Evolutionary conservation across 2,888 invertebrate species (phyloP), one percentile per base, ranked within the genome.

Genomic region (Andrena bicolor): DNA sequence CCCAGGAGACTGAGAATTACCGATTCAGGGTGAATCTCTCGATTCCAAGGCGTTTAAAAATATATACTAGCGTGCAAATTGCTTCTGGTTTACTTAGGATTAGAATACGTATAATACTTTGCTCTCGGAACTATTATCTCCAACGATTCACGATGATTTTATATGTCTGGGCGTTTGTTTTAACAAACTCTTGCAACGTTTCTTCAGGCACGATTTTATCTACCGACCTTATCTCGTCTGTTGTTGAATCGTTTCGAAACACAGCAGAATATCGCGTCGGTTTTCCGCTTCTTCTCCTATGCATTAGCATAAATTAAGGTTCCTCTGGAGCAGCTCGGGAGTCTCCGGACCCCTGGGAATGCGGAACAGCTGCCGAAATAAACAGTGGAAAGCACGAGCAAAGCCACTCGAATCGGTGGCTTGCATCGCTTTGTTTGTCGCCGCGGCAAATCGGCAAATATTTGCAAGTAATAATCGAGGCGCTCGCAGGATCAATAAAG

Each of bases 381-480:
- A 80, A 76, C 56, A 81, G 30, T 8, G 65, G 49, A 61, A 65
- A 49, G 63, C 72, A 58, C 26, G 65, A 53, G 35, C 28, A 56
- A 81, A 83, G 82, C 64, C 69, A 41, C 68, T 72, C 63, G 53
- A 53, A 73, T 76, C 76, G 74, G 1, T 32, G 65, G 41, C 60
- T 58, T 61, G 64, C 56, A 68, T 53, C 74, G 70, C 10, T 68
- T 20, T 82, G 78, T 75, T 83, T 78, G 74, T 71, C 69, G 63
- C 71, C 32, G 58, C 41, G 58, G 74, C 20, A 72, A 78, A 82
- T 75, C 74, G 74, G 78, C 71, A 83, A 83, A 83, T 82, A 83
- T 83, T 83, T 82, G 60, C 83, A 75, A 83, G 65, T 75, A 74
- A 83, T 83, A 83, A 83, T 64, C 58, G 78, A 70, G 65, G 64